These are phyloP conservation scores for Chanos chanos DNA, from an alignment of 2,797 vertebrate species.

Conservation along the genomic window DNA sequence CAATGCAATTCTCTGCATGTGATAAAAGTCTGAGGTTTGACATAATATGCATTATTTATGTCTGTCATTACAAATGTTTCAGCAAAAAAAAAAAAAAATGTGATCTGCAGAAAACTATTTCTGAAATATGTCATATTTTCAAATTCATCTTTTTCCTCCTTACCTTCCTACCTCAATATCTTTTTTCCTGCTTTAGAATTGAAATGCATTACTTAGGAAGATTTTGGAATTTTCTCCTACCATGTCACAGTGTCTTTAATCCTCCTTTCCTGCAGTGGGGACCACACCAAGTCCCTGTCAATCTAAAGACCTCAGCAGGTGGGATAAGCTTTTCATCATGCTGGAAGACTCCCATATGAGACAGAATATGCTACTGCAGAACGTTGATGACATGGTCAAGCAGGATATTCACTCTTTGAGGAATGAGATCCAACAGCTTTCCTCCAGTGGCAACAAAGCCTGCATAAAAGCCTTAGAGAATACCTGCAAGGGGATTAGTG, in stretches of 20 bases:
- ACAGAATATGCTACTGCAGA: conserved; percentile 74
- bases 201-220: too few species aligned
- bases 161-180: too few species aligned
- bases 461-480: conserved; percentile 30
- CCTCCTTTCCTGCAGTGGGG: background rate
- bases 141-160: too few species aligned
- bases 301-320: conserved; percentile 52
- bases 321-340: conserved; percentile 84
- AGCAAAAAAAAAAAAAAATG: too few species aligned
- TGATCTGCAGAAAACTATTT: too few species aligned
- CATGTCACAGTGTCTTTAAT: background rate
- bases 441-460: conserved; percentile 35
- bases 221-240: background rate
- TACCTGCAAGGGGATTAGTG: conserved; percentile 31
- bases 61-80: too few species aligned
- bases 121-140: too few species aligned
- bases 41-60: too few species aligned
- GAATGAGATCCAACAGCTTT: conserved; percentile 63
- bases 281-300: conserved; percentile 48
- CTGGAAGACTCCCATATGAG: conserved; percentile 82
- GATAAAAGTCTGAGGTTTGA: too few species aligned
- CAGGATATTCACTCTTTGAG: conserved; percentile 63
- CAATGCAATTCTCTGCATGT: too few species aligned
- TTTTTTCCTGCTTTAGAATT: too few species aligned
- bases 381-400: conserved; percentile 60